phyloP scores from a whole-genome alignment of 1,140 invertebrate genomes.

The Parasteatoda tepidariorum region DNA sequence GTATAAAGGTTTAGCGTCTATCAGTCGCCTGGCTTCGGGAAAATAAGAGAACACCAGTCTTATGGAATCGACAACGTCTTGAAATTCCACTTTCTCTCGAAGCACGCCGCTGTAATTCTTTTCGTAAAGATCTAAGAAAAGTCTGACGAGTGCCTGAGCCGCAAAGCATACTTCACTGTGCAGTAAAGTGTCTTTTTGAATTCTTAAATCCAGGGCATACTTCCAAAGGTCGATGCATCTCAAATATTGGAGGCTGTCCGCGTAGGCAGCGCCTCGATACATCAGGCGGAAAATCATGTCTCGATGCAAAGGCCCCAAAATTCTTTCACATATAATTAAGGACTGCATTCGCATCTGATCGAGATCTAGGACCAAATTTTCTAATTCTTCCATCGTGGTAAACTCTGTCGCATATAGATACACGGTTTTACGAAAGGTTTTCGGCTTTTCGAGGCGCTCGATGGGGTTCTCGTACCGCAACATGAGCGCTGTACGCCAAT shows the following conservation, averaged over 20 bases:
- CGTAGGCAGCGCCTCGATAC: slow-evolving; percentile 85
- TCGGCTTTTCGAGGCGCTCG: slow-evolving; percentile 10
- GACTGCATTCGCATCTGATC: slow-evolving; percentile 86
- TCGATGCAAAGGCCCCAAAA: slow-evolving; percentile 83
- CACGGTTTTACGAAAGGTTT: slow-evolving; percentile 67
- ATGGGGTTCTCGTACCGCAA: slow-evolving; percentile 63
- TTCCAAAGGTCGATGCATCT: slow-evolving; percentile 87
- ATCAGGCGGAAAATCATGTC: slow-evolving; percentile 84
- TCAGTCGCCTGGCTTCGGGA: slow-evolving; percentile 68
- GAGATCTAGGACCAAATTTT: slow-evolving; percentile 78
- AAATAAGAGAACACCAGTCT: slow-evolving; percentile 65
- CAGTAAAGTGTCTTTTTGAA: slow-evolving; percentile 79
- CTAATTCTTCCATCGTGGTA: slow-evolving; percentile 77
- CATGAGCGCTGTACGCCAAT: slow-evolving; percentile 75
- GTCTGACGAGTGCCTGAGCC: slow-evolving; percentile 77
- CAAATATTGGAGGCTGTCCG: slow-evolving; percentile 84
- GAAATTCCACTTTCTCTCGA: slow-evolving; percentile 74
- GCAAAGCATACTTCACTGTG: slow-evolving; percentile 83
- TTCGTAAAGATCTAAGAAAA: slow-evolving; percentile 82
- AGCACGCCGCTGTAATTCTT: slow-evolving; percentile 73
- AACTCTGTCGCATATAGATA: slow-evolving; percentile 80
- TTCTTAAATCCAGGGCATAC: slow-evolving; percentile 81
- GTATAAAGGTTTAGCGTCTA: slow-evolving; percentile 77
- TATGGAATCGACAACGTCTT: slow-evolving; percentile 74
- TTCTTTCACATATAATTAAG: slow-evolving; percentile 83